Conservation (phyloP, 1,140 invertebrate genomes). For the Subanguina moxae region DNA sequence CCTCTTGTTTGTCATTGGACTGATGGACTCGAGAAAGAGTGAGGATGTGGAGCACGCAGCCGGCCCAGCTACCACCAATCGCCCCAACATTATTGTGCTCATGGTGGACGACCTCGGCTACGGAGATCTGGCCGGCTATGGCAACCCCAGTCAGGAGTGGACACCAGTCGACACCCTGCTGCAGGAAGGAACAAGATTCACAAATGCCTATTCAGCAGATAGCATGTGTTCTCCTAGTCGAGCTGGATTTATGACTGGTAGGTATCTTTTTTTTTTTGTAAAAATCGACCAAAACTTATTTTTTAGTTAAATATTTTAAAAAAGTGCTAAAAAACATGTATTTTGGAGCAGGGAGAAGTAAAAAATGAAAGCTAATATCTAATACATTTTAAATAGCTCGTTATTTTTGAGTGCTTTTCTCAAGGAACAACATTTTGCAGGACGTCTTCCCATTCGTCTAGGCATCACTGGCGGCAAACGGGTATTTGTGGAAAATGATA, state of each 20-base stretch:
- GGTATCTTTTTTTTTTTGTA: not conserved
- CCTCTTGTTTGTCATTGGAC: not conserved
- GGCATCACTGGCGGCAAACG: conserved; percentile 42
- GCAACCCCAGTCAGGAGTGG: conserved; percentile 57
- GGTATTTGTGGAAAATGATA: conserved; percentile 39
- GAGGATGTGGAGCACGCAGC: not conserved
- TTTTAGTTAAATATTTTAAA: too few relatives aligned
- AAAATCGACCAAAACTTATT: too few relatives aligned
- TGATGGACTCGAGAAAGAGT: not conserved
- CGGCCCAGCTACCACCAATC: not conserved
- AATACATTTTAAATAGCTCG: too few relatives aligned
- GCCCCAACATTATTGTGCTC: conserved; percentile 55
- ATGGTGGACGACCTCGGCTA: conserved; percentile 57
- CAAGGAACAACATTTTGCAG: too few relatives aligned
- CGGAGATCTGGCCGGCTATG: conserved; percentile 54
- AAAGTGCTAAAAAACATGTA: not conserved
- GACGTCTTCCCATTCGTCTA: conserved; percentile 45
- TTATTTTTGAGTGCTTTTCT: too few relatives aligned
- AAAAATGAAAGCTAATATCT: too few relatives aligned
- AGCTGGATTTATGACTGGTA: conserved; percentile 57
- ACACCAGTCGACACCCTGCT: conserved; percentile 49
- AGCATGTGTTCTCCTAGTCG: conserved; percentile 54
- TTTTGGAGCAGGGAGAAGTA: not conserved
- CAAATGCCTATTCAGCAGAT: conserved; percentile 58
- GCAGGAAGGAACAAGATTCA: conserved; percentile 51